These are phyloP conservation scores for Holothuria scabra DNA, from an alignment of 53 echinoderm and acorn worm genomes.

Conservation along the genomic window DNA sequence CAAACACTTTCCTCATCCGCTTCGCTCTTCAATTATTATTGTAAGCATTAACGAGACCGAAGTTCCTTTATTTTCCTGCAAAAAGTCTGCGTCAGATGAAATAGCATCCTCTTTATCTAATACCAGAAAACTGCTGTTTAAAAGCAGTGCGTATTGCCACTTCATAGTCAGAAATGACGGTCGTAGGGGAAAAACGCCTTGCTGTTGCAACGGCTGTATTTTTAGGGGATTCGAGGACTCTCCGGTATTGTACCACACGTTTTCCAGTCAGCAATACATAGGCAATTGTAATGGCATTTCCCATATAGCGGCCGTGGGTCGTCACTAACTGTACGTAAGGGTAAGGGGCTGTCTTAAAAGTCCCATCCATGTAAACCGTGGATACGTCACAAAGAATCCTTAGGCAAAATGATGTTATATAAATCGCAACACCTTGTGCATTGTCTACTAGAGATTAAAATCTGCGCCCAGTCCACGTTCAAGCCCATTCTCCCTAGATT, in stretches of 20 bases:
- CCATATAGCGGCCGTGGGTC: constrained; percentile 26
- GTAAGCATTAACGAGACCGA: too few relatives aligned
- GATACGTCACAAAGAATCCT: constrained; percentile 24
- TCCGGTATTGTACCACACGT: constrained; percentile 27
- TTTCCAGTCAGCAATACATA: constrained; percentile 27
- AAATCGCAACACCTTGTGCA: constrained; percentile 20
- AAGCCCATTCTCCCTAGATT: constrained; percentile 32
- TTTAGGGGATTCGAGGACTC: constrained; percentile 26
- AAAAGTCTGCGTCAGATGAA: too few relatives aligned
- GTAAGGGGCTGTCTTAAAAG: neutral
- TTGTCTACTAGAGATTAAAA: constrained; percentile 23
- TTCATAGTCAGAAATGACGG: constrained; percentile 5
- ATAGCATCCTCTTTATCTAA: too few relatives aligned
- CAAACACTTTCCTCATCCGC: too few relatives aligned
- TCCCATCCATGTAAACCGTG: neutral
- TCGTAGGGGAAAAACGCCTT: constrained; percentile 14
- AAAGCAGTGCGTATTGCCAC: neutral
- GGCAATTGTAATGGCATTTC: constrained; percentile 34
- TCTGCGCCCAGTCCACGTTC: constrained; percentile 32
- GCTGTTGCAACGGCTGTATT: constrained; percentile 23
- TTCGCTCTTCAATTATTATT: too few relatives aligned
- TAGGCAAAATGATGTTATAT: constrained; percentile 7
- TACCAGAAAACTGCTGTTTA: too few relatives aligned
- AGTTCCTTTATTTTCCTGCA: too few relatives aligned
- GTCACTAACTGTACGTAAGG: constrained; percentile 22